Base-by-base conservation (phyloP, 2,113 vertebrate genomes). In the Paralichthys olivaceus region DNA sequence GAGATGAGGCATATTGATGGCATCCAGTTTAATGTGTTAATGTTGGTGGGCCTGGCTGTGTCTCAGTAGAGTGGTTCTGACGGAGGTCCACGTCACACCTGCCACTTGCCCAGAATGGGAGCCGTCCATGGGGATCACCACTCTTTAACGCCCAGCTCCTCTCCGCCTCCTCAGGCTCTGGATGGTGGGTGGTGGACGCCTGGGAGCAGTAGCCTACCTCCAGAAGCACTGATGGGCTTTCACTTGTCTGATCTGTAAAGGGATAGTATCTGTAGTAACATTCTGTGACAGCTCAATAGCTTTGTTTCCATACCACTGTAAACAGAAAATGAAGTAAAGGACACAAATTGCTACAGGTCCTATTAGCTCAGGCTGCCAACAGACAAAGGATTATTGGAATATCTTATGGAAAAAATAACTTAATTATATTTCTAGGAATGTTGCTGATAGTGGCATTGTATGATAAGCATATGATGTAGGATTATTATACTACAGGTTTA, bases 51-150 rank as follows among this genome's bases (percentile, higher is more conserved):
- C 85, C 71, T 88, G 87, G 86, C 84, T 91, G 67, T 93, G 32
- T 93, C 87, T 92, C 90, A 91, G 87, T 94, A 95, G 94, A 95
- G 94, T 95, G 91, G 93, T 94, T 87, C 90, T 95, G 94, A 93
- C 92, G 81, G 94, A 95, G 88, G 91, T 95, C 89, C 94, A 94
- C 25, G 72, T 93, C 85, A 94, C 94, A 58, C 92, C 93, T 20
- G 94, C 94, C 81, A 91, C 94, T 81, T 95, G 94, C 85, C 94
- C 94, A 83, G 94, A 95, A 85, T 95, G 94, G 94, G 94, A 95
- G 91, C 94, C 91, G 5, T 93, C 94, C 89, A 94, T 95, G 93
- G 94, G 94, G 88, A 94, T 95, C 85, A 95, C 94, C 79, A 95
- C 94, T 85, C 94, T 95, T 84, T 95, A 95, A 91, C 75, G 60